Conservation (phyloP, 2,797 vertebrate genomes). For the Meda fulgida region DNA sequence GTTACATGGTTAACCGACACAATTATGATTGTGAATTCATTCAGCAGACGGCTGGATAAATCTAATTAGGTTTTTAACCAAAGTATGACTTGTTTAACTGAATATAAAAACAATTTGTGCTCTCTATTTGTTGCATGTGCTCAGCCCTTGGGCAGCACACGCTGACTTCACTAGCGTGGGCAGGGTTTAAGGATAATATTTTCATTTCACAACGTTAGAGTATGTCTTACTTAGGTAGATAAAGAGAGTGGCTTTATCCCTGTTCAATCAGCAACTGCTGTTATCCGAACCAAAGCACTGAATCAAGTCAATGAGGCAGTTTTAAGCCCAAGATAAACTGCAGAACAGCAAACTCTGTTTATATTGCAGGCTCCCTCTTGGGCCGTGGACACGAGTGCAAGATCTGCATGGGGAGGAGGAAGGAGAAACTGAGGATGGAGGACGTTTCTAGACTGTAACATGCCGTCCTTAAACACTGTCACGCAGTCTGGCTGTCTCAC, state of each 20-base stretch:
- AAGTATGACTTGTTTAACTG: conserved; percentile 35
- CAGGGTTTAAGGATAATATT: conserved; percentile 53
- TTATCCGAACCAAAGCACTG: conserved; percentile 46
- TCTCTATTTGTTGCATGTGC: conserved; percentile 34
- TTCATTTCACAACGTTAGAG: conserved; percentile 29
- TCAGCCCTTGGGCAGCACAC: conserved; percentile 34
- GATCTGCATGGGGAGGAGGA: conserved; percentile 28
- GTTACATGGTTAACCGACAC: conserved; percentile 59
- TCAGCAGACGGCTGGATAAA: conserved; percentile 49
- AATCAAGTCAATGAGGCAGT: conserved; percentile 55
- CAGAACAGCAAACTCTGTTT: conserved; percentile 53
- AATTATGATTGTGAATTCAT: conserved; percentile 56
- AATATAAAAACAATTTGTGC: conserved; percentile 38
- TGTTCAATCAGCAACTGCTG: conserved; percentile 44
- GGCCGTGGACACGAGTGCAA: conserved; percentile 24
- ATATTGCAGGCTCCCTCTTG: conserved; percentile 47
- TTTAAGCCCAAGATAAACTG: conserved; percentile 58
- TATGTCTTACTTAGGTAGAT: conserved; percentile 36
- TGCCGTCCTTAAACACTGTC: conserved; percentile 38
- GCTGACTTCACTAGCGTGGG: conserved; percentile 50
- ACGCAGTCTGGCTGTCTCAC: conserved; percentile 24
- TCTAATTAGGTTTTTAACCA: conserved; percentile 50
- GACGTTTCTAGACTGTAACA: conserved; percentile 45
- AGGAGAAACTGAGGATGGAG: conserved; percentile 30
- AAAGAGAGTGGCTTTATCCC: conserved; percentile 42